Evolutionary conservation across 2,797 vertebrate species (phyloP), one percentile per base, ranked within the genome.

Genomic region (Spinibarbus caldwelli): DNA sequence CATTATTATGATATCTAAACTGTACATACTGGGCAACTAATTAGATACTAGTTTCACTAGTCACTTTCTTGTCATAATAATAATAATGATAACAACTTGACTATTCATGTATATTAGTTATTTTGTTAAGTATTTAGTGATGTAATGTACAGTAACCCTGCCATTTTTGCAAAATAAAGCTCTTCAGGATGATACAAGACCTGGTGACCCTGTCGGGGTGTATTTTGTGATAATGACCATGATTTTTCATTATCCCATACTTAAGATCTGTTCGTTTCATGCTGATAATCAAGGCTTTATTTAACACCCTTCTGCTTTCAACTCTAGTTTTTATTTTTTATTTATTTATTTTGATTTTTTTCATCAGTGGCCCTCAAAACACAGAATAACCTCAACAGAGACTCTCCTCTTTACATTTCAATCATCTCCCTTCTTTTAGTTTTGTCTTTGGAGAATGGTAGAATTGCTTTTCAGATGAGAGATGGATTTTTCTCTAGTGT

Each of bases 391-490:
- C 76, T 59, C 67, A 36, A 41, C 29, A 47, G 71, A 83, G 59
- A 49, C 83, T 59, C 21, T 70, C 52, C 64, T 82, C 26, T 71
- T 78, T 64, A 64, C 43, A 75, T 75, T 83, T 66, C 15, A 76
- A 64, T 76, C 14, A 29, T 75, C 43, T 81, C 0, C 26, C 36
- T 73, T 34, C 47, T 77, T 68, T 85, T 23, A 49, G 47, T 83
- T 68, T 64, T 78, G 62, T 77, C 15, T 78, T 76, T 21, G 9
- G 38, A 66, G 71, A n/a, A 78, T 84, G 59, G 23, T 8, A 38
- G 66, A 84, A 86, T 86, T 86, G 78, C 73, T 67, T 83, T 85
- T 71, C 68, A 87, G 85, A 75, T 57, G 23, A 71, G 72, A 57
- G 47, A 87, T 54, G 52, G 59, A 83, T 77, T 78, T 62, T 78